Conservation (phyloP, 2,113 vertebrate species). For the Phycodurus eques region DNA sequence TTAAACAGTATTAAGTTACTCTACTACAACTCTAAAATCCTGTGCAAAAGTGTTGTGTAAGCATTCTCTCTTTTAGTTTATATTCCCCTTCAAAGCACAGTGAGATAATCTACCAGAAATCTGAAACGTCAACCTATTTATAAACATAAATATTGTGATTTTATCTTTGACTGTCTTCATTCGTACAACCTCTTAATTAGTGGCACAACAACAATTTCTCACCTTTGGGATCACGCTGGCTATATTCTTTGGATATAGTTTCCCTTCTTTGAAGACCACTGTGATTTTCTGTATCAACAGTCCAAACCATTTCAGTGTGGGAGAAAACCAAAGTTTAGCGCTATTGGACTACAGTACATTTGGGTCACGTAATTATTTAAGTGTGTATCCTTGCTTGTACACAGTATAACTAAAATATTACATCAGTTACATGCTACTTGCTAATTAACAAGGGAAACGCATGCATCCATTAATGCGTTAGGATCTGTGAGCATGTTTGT, state of each 20-base stretch:
- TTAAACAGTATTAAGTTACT: slow-evolving; percentile 30
- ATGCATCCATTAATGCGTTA: neutral
- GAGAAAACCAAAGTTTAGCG: slow-evolving; percentile 20
- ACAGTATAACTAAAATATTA: slow-evolving; percentile 1
- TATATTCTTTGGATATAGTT: neutral
- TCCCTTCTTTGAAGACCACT: neutral
- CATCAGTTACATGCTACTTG: slow-evolving; percentile 10
- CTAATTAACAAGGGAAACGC: slow-evolving; percentile 10
- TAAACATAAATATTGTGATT: neutral
- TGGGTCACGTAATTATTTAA: slow-evolving; percentile 8
- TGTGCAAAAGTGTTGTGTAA: slow-evolving; percentile 39
- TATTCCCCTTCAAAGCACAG: slow-evolving; percentile 38
- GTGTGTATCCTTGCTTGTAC: neutral
- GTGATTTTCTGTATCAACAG: neutral
- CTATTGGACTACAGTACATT: neutral
- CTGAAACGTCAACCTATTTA: slow-evolving; percentile 11
- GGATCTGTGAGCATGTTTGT: slow-evolving; percentile 21
- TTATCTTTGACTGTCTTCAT: neutral
- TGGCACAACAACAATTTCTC: neutral
- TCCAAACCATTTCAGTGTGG: neutral
- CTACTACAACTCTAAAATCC: slow-evolving; percentile 28
- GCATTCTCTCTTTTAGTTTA: slow-evolving; percentile 30
- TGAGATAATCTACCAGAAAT: slow-evolving; percentile 29
- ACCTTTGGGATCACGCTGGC: neutral
- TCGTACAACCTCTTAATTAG: neutral